phyloP scores from a whole-genome alignment of 2,888 invertebrate genomes.

The Eubasilissa splendida region DNA sequence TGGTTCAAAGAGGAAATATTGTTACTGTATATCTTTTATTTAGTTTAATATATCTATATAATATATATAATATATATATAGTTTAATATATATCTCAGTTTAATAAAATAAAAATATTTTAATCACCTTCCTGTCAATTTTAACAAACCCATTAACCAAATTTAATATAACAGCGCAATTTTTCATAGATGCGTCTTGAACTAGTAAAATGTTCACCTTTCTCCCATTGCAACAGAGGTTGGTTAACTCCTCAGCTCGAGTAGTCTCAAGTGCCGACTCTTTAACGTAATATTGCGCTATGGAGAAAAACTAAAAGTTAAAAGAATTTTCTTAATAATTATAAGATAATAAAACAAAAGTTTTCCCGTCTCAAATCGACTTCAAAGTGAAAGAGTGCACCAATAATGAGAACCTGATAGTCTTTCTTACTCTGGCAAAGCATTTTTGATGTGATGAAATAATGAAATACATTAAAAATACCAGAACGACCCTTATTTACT shows the following conservation, averaged over 20 bases:
- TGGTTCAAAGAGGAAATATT: no score
- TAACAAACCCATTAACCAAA: no score
- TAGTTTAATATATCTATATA: no score
- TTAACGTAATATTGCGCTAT: constrained; percentile 46
- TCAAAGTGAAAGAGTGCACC: constrained; percentile 50
- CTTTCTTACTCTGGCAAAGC: constrained; percentile 47
- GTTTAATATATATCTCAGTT: no score
- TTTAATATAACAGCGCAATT: no score
- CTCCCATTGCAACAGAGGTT: not conserved
- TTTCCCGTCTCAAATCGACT: constrained; percentile 9
- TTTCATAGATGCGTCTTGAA: not conserved
- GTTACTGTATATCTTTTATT: no score
- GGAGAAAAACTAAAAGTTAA: constrained; percentile 34
- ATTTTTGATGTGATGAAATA: constrained; percentile 39
- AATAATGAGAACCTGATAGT: constrained; percentile 48
- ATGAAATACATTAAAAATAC: not conserved
- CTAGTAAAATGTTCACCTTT: not conserved
- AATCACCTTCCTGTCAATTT: no score
- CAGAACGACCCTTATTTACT: no score
- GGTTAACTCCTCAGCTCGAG: not conserved
- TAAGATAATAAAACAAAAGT: constrained; percentile 53
- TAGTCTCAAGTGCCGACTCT: constrained; percentile 40
- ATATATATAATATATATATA: no score
- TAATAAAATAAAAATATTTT: no score
- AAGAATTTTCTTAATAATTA: constrained; percentile 56